Base-by-base conservation (phyloP, 2,113 vertebrate genomes). In the Rhegmatorhina hoffmannsi region DNA sequence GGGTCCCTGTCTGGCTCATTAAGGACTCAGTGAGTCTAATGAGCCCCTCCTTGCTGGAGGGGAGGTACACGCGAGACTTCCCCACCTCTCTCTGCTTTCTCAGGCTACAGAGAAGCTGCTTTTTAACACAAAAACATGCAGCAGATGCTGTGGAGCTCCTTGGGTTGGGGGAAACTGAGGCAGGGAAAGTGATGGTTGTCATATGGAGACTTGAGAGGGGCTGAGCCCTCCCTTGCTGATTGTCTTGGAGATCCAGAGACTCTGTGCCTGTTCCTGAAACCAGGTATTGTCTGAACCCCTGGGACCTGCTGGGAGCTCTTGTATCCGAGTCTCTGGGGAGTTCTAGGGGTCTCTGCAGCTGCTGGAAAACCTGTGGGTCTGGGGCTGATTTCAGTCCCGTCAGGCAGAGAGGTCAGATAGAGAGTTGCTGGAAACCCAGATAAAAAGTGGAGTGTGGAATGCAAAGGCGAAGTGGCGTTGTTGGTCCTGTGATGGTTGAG, bases 201-300 rank as follows among this genome's bases (percentile, higher is more conserved):
- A 0, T 11, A 6, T 2, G 9, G 63, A 68, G 26, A 25, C 5
- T 10, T 50, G 19, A 0, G 0, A 50, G 38, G 38, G 17, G 26
- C 59, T 84, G 68, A 76, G 28, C 23, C n/a, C 18, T 56, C 55
- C 29, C 1, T 4, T 25, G 13, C 26, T 7, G 3, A 0, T 52
- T 0, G 0, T 33, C 34, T 33, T 3, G 6, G 29, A 60, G 26
- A 17, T 9, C 5, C 2, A 7, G 17, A 60, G 16, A 49, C 6
- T 7, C 14, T 68, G 24, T 58, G 29, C 7, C 8, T 11, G 12
- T 15, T 38, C 4, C 23, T 67, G 52, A 34, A 55, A 29, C 56
- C n/a, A 1, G 10, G 4, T 1, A 1, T 38, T 59, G 10, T 24
- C 28, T 91, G 77, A 68, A 36, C 13, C 38, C 43, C 17, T 43